Conservation (phyloP, 2,113 vertebrate genomes). For the Rattus norvegicus region DNA sequence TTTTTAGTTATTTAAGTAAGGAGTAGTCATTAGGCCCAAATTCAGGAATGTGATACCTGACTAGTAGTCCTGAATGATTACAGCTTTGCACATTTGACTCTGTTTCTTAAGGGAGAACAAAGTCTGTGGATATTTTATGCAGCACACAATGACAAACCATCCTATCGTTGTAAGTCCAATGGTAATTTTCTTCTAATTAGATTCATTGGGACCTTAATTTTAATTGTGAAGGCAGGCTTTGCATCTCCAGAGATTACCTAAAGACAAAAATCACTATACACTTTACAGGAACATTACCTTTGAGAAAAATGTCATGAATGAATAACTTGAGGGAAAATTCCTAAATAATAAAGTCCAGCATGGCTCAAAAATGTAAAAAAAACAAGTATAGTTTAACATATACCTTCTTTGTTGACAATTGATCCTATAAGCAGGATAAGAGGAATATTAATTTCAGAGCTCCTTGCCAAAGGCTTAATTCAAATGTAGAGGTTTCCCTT, state of each 20-base stretch:
- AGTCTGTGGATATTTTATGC: background rate
- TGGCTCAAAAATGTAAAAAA: background rate
- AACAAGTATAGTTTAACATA: background rate
- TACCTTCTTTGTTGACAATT: background rate
- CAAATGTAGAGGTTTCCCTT: background rate
- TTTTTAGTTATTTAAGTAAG: background rate
- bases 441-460: background rate
- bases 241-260: slow-evolving; percentile 51
- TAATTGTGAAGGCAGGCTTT: background rate
- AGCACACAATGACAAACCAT: background rate
- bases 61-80: background rate
- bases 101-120: background rate
- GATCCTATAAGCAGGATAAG: background rate
- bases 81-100: background rate
- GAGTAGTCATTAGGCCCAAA: background rate
- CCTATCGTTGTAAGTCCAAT: background rate
- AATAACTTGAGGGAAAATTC: background rate
- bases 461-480: background rate
- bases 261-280: background rate
- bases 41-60: background rate
- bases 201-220: slow-evolving; percentile 28
- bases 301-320: background rate
- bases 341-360: background rate
- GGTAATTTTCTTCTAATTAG: slow-evolving; percentile 46
- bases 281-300: background rate